These are phyloP conservation scores for Desmodus rotundus DNA, from an alignment of 2,113 vertebrate species.

Conservation along the genomic window DNA sequence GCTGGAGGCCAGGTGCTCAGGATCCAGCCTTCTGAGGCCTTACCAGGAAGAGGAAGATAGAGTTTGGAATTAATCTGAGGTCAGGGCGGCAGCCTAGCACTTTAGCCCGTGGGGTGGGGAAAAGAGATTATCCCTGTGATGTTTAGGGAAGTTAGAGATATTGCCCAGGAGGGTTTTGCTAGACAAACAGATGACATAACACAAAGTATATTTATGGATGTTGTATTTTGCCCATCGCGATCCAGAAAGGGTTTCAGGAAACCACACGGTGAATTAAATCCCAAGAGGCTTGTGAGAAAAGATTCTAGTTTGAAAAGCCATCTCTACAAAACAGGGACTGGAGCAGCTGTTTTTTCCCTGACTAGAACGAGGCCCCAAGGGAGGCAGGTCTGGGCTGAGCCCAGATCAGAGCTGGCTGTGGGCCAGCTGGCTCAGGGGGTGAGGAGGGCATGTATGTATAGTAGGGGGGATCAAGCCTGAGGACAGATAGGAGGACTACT, in stretches of 20 bases:
- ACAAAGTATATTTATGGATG: neutral
- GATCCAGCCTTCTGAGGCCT: neutral
- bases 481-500: neutral
- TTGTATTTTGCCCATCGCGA: slow-evolving; percentile 4
- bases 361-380: slow-evolving; percentile 29
- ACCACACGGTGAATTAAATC: neutral
- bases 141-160: neutral
- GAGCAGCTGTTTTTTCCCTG: neutral
- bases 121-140: neutral
- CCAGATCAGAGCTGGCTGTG: slow-evolving; percentile 5
- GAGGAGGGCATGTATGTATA: neutral
- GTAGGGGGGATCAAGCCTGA: neutral
- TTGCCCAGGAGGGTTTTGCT: neutral
- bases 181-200: neutral
- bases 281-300: neutral
- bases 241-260: neutral
- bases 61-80: neutral
- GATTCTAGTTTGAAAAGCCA: slow-evolving; percentile 5
- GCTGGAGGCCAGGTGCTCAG: neutral
- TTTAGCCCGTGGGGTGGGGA: neutral
- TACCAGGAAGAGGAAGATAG: neutral
- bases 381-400: slow-evolving; percentile 54
- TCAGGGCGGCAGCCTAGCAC: neutral
- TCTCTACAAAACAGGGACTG: neutral
- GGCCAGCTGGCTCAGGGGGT: neutral